phyloP scores from a whole-genome alignment of 2,888 invertebrate genomes.

The Campoplex nolae region DNA sequence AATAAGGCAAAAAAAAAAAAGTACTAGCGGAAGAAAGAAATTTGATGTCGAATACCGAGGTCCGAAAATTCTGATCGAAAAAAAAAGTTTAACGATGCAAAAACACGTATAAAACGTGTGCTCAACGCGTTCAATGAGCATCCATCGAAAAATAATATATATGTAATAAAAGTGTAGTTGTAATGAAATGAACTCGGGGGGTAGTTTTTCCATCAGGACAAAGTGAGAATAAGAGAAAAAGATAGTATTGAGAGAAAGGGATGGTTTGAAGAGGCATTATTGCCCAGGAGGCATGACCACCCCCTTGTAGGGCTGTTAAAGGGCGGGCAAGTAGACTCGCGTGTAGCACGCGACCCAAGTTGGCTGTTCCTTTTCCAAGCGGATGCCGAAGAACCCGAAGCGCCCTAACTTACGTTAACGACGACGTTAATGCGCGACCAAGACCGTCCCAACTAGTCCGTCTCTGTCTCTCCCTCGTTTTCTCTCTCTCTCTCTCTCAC shows the following conservation, averaged over 20 bases:
- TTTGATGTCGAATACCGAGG: too few relatives aligned
- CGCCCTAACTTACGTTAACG: constrained; percentile 71
- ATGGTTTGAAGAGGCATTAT: constrained; percentile 47
- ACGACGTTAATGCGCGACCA: constrained; percentile 73
- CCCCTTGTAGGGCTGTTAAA: constrained; percentile 57
- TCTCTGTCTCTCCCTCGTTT: not conserved
- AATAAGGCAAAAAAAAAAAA: too few relatives aligned
- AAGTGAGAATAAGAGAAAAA: constrained; percentile 40
- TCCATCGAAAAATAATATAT: not conserved
- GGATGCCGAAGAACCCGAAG: constrained; percentile 56
- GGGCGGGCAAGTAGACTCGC: constrained; percentile 62
- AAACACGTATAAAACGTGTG: too few relatives aligned
- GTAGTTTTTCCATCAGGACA: not conserved
- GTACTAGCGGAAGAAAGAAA: too few relatives aligned
- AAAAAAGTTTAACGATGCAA: too few relatives aligned
- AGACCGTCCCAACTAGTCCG: constrained; percentile 61
- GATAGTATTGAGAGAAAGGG: constrained; percentile 33
- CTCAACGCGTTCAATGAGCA: not conserved
- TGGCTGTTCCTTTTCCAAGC: constrained; percentile 32
- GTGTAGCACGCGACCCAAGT: constrained; percentile 67
- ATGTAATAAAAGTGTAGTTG: not conserved
- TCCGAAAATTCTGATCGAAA: too few relatives aligned
- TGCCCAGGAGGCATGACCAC: constrained; percentile 54
- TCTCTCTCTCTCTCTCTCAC: not conserved
- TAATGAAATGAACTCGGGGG: not conserved